These are phyloP conservation scores for Collichthys lucidus DNA, from an alignment of 2,113 vertebrate species.

Conservation along the genomic window DNA sequence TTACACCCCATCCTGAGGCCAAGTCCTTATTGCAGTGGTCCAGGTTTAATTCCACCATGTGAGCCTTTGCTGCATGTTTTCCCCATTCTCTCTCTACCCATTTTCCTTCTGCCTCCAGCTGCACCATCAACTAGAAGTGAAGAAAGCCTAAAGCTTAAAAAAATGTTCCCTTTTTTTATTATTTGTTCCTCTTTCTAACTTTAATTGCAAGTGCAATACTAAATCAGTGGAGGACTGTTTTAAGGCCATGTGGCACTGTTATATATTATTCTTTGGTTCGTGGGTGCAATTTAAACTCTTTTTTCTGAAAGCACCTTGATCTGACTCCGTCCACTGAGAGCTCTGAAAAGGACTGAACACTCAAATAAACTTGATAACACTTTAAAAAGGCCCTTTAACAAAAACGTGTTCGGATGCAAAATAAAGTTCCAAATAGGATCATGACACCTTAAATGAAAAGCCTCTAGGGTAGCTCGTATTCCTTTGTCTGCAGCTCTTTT, in stretches of 20 bases:
- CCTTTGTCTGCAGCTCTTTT: conserved; percentile 72
- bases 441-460: conserved; percentile 45
- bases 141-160: no score
- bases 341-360: not conserved
- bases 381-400: conserved; percentile 34
- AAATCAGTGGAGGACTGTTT: not conserved
- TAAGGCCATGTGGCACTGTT: not conserved
- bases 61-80: no score
- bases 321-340: not conserved
- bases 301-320: not conserved
- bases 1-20: no score
- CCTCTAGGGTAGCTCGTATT: conserved; percentile 45
- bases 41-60: no score
- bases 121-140: no score
- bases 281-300: not conserved
- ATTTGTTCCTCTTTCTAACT: not conserved
- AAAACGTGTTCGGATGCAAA: conserved; percentile 44
- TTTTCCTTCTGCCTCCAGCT: no score
- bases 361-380: conserved; percentile 22
- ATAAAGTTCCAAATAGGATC: conserved; percentile 48
- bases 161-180: no score
- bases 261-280: conserved; percentile 15
- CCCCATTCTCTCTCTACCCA: no score
- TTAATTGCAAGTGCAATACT: not conserved
- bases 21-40: no score